Conservation (phyloP, 2,797 vertebrate species). For the Hypotaenidia okinawae region DNA sequence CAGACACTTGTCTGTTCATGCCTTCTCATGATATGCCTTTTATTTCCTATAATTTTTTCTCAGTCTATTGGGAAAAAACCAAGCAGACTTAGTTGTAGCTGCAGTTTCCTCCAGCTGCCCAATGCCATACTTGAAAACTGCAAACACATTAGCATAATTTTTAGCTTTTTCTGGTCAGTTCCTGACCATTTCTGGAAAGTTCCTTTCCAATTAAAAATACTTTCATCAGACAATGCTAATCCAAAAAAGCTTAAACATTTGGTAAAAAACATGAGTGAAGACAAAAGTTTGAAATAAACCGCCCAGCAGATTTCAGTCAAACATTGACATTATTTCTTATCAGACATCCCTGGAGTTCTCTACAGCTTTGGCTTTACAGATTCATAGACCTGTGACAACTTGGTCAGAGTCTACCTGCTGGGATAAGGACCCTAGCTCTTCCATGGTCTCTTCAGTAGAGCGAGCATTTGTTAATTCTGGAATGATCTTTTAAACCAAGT, state of each 20-base stretch:
- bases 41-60: background rate
- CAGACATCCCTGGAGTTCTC: background rate
- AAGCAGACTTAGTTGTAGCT: background rate
- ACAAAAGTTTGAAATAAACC: background rate
- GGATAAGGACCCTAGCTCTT: background rate
- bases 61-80: background rate
- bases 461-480: fast-evolving
- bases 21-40: background rate
- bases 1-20: background rate
- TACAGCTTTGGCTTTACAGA: background rate
- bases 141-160: background rate
- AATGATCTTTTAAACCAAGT: background rate
- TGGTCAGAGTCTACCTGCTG: background rate
- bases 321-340: background rate
- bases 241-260: background rate
- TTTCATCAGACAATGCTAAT: background rate
- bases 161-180: background rate
- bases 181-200: background rate
- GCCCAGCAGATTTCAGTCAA: background rate
- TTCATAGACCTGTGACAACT: background rate
- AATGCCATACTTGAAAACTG: background rate
- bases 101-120: background rate
- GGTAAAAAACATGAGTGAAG: background rate
- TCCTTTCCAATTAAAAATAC: background rate
- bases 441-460: background rate